Evolutionary conservation across 2,888 invertebrate genomes (phyloP).

Genomic region (Trichopoda pennipes): DNA sequence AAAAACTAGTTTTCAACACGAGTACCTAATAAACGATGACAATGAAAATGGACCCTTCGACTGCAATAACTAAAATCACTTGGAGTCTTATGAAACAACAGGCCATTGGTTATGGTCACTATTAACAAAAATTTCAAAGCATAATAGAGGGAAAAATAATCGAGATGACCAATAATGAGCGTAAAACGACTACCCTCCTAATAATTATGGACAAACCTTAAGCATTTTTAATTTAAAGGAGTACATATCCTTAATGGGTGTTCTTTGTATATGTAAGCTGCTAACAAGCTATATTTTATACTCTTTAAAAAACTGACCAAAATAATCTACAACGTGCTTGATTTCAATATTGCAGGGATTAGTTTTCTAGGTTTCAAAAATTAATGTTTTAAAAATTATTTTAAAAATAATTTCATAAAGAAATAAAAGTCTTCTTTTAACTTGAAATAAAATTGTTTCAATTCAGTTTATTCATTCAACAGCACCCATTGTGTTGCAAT

Average conservation of each 20-base stretch:
- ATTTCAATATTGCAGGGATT: conserved; percentile 44
- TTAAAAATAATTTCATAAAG: conserved; percentile 8
- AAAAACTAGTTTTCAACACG: conserved; percentile 64
- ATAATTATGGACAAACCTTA: conserved; percentile 4
- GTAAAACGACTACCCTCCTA: conserved; percentile 40
- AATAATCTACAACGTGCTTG: conserved; percentile 48
- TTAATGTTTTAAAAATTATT: conserved; percentile 32
- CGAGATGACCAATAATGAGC: conserved; percentile 65
- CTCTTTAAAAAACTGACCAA: conserved; percentile 54
- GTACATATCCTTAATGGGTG: conserved; percentile 53
- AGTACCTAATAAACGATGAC: conserved; percentile 46
- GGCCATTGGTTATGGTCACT: conserved; percentile 66
- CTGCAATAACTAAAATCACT: conserved; percentile 27
- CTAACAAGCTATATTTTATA: conserved; percentile 54
- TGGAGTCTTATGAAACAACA: conserved; percentile 45
- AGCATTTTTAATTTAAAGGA: conserved; percentile 32
- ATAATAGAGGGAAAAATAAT: conserved; percentile 35
- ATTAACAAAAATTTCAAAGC: conserved; percentile 10
- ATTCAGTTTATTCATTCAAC: conserved; percentile 16
- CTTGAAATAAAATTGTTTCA: conserved; percentile 33
- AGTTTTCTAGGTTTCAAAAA: conserved; percentile 62
- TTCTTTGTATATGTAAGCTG: neutral
- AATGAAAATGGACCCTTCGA: conserved; percentile 50
- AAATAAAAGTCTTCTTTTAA: conserved; percentile 39
- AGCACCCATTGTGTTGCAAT: conserved; percentile 62